Conservation (phyloP, 2,797 vertebrate species). For the Lepus townsendii region DNA sequence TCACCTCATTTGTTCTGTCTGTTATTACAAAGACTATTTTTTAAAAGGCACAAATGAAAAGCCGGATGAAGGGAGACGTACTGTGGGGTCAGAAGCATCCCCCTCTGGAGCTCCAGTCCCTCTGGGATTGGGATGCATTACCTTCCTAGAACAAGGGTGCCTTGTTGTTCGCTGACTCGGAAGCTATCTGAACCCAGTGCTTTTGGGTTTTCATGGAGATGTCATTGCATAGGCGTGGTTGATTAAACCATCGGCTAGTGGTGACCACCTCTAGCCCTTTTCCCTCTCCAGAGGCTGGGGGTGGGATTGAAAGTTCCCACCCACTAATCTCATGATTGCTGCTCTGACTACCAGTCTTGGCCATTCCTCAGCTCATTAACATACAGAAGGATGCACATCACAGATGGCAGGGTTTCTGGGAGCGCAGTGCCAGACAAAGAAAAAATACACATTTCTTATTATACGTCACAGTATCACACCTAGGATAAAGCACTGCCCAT, state of each 20-base stretch:
- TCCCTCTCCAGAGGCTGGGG: not conserved
- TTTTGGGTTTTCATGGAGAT: not conserved
- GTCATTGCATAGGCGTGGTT: not conserved
- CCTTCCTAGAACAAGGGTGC: not conserved
- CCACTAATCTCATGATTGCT: not conserved
- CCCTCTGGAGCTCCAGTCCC: not conserved
- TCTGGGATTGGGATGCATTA: not conserved
- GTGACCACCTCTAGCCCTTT: not conserved
- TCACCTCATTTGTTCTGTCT: not conserved
- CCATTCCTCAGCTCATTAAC: not conserved
- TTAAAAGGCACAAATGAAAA: not conserved
- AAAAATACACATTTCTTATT: not conserved
- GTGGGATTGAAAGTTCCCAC: not conserved
- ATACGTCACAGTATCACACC: not conserved
- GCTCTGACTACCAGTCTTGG: not conserved
- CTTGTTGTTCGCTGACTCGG: not conserved
- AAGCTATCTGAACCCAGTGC: not conserved
- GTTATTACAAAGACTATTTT: not conserved
- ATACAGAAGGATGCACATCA: not conserved
- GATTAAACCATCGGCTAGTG: not conserved
- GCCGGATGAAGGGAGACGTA: not conserved
- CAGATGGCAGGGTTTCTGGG: not conserved
- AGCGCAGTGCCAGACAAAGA: not conserved
- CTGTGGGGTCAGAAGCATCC: not conserved
- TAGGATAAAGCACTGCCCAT: not conserved